These are phyloP conservation scores for Proctacanthus coquilletti DNA, from an alignment of 1,140 invertebrate species.

Conservation along the genomic window DNA sequence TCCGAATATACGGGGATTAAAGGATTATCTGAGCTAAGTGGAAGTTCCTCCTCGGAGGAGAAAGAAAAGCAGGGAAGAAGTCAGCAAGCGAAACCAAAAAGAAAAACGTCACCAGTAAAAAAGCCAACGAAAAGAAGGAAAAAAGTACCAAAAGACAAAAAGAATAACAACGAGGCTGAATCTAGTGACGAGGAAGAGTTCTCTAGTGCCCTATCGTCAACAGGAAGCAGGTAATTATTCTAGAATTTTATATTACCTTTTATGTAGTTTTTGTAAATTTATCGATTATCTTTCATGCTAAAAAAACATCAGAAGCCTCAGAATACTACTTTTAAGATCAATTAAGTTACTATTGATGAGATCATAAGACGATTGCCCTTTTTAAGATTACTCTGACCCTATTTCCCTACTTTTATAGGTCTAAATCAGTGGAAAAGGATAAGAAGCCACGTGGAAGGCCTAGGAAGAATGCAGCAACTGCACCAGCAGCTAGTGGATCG, in stretches of 20 bases:
- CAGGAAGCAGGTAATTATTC: background rate
- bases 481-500: conserved; percentile 8
- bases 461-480: conserved; percentile 12
- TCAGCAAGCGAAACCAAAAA: background rate
- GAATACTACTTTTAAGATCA: no score
- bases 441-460: conserved; percentile 22
- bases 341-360: no score
- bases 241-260: no score
- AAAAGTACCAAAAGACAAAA: conserved; percentile 7
- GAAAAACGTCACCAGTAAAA: background rate
- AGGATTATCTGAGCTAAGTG: conserved; percentile 1
- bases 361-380: no score
- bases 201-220: background rate
- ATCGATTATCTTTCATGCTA: no score
- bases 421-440: conserved; percentile 9
- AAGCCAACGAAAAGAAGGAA: conserved; percentile 14
- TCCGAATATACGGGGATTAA: conserved; percentile 2
- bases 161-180: conserved; percentile 8
- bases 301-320: no score
- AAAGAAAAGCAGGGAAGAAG: no score
- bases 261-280: no score
- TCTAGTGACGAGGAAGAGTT: conserved; percentile 23
- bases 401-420: background rate
- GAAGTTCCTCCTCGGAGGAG: no score
- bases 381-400: no score